phyloP scores from a whole-genome alignment of 2,888 invertebrate genomes.

The Rutpela maculata region DNA sequence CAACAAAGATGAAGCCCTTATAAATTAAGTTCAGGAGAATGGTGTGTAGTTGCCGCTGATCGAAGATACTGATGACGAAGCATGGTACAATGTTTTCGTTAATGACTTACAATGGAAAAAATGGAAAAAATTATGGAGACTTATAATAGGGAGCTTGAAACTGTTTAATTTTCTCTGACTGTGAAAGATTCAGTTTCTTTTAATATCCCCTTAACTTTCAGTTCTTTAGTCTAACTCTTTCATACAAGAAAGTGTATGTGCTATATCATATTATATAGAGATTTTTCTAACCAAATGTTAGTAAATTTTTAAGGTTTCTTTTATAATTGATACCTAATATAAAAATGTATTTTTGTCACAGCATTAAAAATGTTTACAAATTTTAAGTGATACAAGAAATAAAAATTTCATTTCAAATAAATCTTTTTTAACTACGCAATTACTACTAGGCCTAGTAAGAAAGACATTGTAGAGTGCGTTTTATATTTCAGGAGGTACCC shows the following conservation, averaged over 20 bases:
- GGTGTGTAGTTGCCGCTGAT: slow-evolving; percentile 90
- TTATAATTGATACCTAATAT: too few species aligned
- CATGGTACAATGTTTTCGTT: slow-evolving; percentile 91
- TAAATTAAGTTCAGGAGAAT: too few species aligned
- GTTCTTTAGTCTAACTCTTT: background rate
- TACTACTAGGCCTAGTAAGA: too few species aligned
- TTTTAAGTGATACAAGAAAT: too few species aligned
- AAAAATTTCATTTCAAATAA: too few species aligned
- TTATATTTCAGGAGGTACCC: too few species aligned
- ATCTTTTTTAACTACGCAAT: too few species aligned
- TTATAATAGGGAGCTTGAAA: slow-evolving; percentile 83
- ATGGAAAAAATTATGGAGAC: slow-evolving; percentile 91
- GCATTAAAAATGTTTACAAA: too few species aligned
- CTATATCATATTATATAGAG: background rate
- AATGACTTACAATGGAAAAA: slow-evolving; percentile 90
- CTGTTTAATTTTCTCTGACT: background rate
- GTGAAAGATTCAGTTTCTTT: background rate
- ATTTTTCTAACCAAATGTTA: background rate
- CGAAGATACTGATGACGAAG: slow-evolving; percentile 85
- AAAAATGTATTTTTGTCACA: too few species aligned
- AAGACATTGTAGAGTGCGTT: too few species aligned
- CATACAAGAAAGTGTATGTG: background rate
- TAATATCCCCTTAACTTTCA: background rate
- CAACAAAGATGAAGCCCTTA: too few species aligned
- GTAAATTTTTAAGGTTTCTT: background rate